Evolutionary conservation across 2,113 vertebrate species (phyloP).

Genomic region (Hydropotes inermis): DNA sequence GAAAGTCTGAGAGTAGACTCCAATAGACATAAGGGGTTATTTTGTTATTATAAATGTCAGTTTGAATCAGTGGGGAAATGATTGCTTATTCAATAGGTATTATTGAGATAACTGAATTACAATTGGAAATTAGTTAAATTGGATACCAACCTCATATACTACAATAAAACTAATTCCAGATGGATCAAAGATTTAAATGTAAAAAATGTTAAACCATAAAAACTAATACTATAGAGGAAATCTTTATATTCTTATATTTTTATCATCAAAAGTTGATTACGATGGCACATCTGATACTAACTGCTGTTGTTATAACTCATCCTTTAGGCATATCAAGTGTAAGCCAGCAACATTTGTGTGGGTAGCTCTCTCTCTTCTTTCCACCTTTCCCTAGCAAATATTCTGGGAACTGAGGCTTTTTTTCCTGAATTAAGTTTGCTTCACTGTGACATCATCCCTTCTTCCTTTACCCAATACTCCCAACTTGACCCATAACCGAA

Average conservation of each 20-base stretch:
- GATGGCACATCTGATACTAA: slow-evolving; percentile 15
- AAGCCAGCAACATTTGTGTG: slow-evolving; percentile 50
- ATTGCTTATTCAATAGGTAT: not conserved
- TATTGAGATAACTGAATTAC: not conserved
- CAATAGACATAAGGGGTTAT: not conserved
- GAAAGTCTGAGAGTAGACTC: not conserved
- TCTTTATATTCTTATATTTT: not conserved
- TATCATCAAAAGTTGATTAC: slow-evolving; percentile 35
- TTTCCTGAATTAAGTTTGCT: slow-evolving; percentile 37
- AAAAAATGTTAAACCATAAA: not conserved
- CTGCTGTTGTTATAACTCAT: slow-evolving; percentile 46
- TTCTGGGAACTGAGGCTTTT: slow-evolving; percentile 66
- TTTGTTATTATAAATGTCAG: not conserved
- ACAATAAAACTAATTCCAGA: not conserved
- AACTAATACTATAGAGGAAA: not conserved
- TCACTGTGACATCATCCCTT: slow-evolving; percentile 53
- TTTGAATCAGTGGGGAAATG: not conserved
- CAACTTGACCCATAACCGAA: slow-evolving; percentile 31
- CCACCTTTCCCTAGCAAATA: slow-evolving; percentile 61
- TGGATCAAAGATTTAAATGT: not conserved
- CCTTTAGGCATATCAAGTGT: slow-evolving; percentile 20
- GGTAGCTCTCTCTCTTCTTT: not conserved
- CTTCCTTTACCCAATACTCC: slow-evolving; percentile 57
- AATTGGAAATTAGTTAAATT: slow-evolving; percentile 10
- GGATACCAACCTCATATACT: not conserved